phyloP scores from a whole-genome alignment of 2,888 invertebrate species.

The Lepetodrilus schrolli region DNA sequence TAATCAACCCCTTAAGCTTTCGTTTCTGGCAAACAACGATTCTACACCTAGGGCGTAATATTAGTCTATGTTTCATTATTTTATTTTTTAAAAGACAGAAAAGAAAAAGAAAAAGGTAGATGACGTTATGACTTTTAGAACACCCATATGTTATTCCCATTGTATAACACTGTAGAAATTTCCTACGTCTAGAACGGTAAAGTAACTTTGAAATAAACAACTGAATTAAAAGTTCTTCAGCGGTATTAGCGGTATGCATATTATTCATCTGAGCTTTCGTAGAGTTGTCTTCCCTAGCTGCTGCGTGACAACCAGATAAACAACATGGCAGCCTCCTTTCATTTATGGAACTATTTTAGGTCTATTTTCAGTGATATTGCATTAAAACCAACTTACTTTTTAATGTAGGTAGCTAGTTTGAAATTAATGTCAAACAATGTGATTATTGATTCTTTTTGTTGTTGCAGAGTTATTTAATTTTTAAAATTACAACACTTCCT shows the following conservation, averaged over 20 bases:
- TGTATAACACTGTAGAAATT: background rate
- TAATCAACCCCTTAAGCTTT: too few species aligned
- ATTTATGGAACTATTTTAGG: background rate
- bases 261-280: background rate
- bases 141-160: background rate
- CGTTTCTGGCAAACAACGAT: too few species aligned
- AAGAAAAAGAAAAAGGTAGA: too few species aligned
- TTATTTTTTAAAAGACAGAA: too few species aligned
- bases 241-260: too few species aligned
- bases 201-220: background rate
- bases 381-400: background rate
- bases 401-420: background rate
- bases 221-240: too few species aligned
- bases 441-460: background rate
- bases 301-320: slow-evolving; percentile 12
- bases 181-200: background rate
- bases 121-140: too few species aligned
- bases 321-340: slow-evolving; percentile 13
- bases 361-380: background rate
- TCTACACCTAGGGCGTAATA: too few species aligned
- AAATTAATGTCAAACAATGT: background rate
- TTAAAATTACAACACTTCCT: too few species aligned
- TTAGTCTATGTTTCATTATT: too few species aligned
- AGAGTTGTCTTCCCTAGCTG: background rate
- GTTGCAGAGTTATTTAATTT: background rate